These are phyloP conservation scores for Capromys pilorides DNA, from an alignment of 2,797 vertebrate species.

Conservation along the genomic window DNA sequence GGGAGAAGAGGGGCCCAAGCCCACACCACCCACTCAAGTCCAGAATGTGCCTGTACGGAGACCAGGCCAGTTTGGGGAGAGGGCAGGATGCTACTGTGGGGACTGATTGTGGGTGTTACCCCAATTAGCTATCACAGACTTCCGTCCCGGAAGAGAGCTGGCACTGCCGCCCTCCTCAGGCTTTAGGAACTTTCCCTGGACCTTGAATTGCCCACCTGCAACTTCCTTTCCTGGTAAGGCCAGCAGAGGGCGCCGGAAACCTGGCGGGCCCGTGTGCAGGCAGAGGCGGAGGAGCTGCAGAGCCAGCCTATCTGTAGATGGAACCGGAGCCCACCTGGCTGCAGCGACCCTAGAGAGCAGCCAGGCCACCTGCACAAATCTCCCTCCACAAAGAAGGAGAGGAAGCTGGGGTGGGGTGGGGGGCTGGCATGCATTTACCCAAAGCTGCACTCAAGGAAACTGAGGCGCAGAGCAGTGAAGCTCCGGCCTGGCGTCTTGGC, in stretches of 20 bases:
- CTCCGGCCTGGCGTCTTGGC: neutral
- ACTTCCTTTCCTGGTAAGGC: neutral
- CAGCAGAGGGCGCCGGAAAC: slow-evolving; percentile 29
- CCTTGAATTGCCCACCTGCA: neutral
- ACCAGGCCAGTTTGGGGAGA: neutral
- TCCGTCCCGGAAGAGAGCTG: neutral
- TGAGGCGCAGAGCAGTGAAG: neutral
- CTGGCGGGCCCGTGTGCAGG: fast-evolving
- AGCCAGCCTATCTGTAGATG: fast-evolving
- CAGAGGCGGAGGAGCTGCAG: too few relatives aligned
- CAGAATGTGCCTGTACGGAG: neutral
- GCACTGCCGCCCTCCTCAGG: fast-evolving
- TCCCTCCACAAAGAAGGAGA: neutral
- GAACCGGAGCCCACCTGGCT: neutral
- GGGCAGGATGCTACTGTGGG: neutral
- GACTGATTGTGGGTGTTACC: neutral
- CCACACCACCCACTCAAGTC: too few relatives aligned
- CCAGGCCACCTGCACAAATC: neutral
- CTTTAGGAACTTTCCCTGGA: neutral
- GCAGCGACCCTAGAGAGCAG: neutral
- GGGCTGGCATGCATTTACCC: neutral
- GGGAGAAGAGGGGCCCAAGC: neutral
- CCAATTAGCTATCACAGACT: neutral
- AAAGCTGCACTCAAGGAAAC: neutral
- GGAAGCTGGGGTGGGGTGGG: too few relatives aligned